phyloP scores from a whole-genome alignment of 2,113 vertebrate species.

The Phrynocephalus versicolor region DNA sequence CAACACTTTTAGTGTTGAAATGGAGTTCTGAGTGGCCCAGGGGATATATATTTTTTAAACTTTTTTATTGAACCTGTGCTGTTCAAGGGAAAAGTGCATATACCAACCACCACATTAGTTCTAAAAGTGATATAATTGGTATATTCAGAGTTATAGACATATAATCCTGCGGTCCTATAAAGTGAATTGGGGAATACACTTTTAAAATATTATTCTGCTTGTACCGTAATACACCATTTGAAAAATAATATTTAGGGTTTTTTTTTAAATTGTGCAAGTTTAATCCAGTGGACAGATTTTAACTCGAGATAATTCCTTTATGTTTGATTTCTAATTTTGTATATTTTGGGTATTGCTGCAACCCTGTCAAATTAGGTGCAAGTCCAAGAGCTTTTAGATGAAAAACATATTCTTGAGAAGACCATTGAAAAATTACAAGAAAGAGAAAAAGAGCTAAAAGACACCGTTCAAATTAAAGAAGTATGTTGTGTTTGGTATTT shows the following conservation, averaged over 20 bases:
- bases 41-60: too few species aligned
- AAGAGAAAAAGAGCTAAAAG: slow-evolving; percentile 69
- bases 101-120: too few species aligned
- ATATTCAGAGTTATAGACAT: too few species aligned
- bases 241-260: too few species aligned
- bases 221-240: neutral
- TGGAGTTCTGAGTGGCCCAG: too few species aligned
- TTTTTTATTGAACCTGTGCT: too few species aligned
- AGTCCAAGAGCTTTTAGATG: slow-evolving; percentile 64
- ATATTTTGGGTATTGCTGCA: slow-evolving; percentile 29
- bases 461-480: slow-evolving; percentile 71
- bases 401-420: slow-evolving; percentile 73
- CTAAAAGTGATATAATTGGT: too few species aligned
- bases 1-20: too few species aligned
- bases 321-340: slow-evolving; percentile 8
- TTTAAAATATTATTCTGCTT: neutral
- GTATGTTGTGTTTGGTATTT: slow-evolving; percentile 52
- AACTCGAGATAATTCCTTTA: neutral
- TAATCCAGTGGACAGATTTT: neutral
- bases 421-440: slow-evolving; percentile 72
- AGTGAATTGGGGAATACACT: neutral
- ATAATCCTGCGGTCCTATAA: too few species aligned
- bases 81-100: too few species aligned
- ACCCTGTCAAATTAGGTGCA: slow-evolving; percentile 71
- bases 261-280: neutral